phyloP scores from a whole-genome alignment of 2,113 vertebrate species.

The Lepus americanus region DNA sequence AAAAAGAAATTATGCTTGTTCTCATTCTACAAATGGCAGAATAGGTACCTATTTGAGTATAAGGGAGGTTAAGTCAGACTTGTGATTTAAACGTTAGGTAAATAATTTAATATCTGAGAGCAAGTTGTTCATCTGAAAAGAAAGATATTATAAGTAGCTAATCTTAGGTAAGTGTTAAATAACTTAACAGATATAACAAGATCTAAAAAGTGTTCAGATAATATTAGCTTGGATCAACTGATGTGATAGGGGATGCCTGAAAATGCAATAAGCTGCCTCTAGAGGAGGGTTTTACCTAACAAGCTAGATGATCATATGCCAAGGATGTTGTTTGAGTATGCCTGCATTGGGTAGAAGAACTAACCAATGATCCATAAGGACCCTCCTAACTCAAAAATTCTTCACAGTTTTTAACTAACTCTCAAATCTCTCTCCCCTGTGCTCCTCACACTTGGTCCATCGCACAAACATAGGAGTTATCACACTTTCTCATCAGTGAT shows the following conservation, averaged over 20 bases:
- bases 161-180: not conserved
- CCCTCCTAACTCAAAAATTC: not conserved
- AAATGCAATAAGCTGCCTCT: constrained; percentile 20
- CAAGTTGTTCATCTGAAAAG: constrained; percentile 5
- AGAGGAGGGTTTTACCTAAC: not conserved
- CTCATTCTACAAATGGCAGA: not conserved
- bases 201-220: not conserved
- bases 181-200: not conserved
- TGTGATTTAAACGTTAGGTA: not conserved
- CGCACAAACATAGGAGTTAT: not conserved
- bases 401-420: not conserved
- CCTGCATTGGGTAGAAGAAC: not conserved
- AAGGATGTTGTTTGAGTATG: not conserved
- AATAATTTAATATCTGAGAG: not conserved
- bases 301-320: not conserved
- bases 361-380: not conserved
- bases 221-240: not conserved
- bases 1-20: not conserved
- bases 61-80: not conserved
- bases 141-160: not conserved
- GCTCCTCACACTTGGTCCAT: not conserved
- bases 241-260: not conserved
- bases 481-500: not conserved
- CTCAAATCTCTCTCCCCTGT: not conserved
- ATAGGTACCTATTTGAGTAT: not conserved